Base-by-base conservation (phyloP, 2,113 vertebrate genomes). In the Sminthopsis crassicaudata region DNA sequence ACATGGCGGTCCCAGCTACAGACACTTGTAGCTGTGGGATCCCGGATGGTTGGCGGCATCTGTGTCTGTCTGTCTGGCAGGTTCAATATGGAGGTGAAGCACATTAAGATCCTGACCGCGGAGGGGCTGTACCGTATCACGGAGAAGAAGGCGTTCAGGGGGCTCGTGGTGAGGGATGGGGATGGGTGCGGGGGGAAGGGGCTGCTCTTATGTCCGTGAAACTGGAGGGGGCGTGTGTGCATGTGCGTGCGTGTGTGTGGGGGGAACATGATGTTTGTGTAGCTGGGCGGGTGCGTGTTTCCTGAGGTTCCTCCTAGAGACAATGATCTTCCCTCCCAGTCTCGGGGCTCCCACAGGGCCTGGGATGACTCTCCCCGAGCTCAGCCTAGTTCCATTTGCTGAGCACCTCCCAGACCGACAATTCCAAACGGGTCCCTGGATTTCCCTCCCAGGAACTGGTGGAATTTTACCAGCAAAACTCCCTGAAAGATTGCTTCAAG, bases 401-500 rank as follows among this genome's bases (percentile, higher is more conserved):
- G 57, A 26, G 57, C 27, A 76, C 5, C n/a, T 42, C 67, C n/a
- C 19, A 23, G n/a, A 42, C n/a, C 1, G 19, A 84, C n/a, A 19
- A 84, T 84, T 84, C n/a, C 36, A 8, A 84, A 84, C 67, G n/a
- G 11, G 10, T 12, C 25, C 0, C 1, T 0, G 26, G 67, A 0
- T 46, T 5, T 26, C 0, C 8, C 22, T 93, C 10, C 7, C 91
- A 99, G 99, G 99, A 99, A 53, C 95, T 99, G 97, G 99, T 99
- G 96, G 97, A 99, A 52, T 99, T 99, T 98, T 99, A 99, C 97
- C 99, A 99, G 97, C 97, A 98, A 92, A 99, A 98, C 96, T 99
- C 99, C 10, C 98, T 99, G 93, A 99, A 99, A 97, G 99, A 99
- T 94, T 99, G 99, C 95, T 99, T 99, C 97, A 99, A 99, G 96